A percentile compares a stretch with the other conserved stretches of the same genome.
Evolutionary conservation across 2,113 vertebrate species (phyloP).

Genomic region (Prochilodus magdalenae): DNA sequence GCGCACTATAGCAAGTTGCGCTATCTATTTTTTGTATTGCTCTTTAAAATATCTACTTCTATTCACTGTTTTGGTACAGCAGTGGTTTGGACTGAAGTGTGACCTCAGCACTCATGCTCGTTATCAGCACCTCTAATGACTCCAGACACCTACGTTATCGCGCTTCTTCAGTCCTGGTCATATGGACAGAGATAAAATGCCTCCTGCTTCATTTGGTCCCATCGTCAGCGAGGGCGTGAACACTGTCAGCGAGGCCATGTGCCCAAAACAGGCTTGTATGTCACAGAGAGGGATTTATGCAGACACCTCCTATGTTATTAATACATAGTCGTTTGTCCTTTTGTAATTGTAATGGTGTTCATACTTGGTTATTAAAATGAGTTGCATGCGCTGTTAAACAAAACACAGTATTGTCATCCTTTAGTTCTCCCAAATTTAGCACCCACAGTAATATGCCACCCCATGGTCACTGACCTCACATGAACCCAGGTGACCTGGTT

Average conservation of each 20-base stretch:
- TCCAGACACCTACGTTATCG: slow-evolving; percentile 71
- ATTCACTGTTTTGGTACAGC: neutral
- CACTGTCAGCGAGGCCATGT: neutral
- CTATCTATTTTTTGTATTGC: neutral
- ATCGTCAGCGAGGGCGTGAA: slow-evolving; percentile 26
- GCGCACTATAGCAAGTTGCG: no score
- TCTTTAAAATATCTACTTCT: neutral
- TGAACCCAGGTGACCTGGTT: slow-evolving; percentile 15
- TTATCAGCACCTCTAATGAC: slow-evolving; percentile 73
- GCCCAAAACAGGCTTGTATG: slow-evolving; percentile 6
- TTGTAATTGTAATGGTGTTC: no score
- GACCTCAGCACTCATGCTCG: slow-evolving; percentile 57
- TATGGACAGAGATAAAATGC: slow-evolving; percentile 74
- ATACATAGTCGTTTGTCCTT: no score
- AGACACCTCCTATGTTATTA: no score
- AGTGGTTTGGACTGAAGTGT: slow-evolving; percentile 26
- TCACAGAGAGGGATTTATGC: neutral
- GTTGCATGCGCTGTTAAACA: no score
- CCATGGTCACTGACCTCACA: neutral
- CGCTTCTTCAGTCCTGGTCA: slow-evolving; percentile 61
- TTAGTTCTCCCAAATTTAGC: neutral
- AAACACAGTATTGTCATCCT: neutral
- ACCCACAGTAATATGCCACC: neutral
- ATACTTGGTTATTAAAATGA: no score
- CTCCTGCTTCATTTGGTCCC: slow-evolving; percentile 50